Conservation (phyloP, 2,113 vertebrate genomes). For the Phaethornis superciliosus region DNA sequence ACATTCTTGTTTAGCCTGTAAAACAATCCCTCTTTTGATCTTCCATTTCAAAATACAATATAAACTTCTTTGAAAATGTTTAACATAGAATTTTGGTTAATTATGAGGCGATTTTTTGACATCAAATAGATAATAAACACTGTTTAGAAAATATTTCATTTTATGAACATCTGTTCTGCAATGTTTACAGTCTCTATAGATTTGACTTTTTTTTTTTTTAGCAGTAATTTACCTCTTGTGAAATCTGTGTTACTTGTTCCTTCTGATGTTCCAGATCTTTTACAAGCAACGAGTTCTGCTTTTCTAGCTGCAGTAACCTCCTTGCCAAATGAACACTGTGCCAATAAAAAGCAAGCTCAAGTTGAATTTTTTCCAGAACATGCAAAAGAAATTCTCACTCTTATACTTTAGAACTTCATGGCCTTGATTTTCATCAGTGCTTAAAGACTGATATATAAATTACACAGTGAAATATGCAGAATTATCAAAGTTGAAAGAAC, state of each 20-base stretch:
- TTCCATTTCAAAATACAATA: constrained; percentile 54
- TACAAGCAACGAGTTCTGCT: constrained; percentile 89
- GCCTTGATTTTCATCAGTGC: not conserved
- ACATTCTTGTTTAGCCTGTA: constrained; percentile 65
- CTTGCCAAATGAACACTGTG: constrained; percentile 95
- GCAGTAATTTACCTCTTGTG: constrained; percentile 86
- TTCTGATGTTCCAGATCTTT: constrained; percentile 90
- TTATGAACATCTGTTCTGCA: constrained; percentile 40
- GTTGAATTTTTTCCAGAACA: constrained; percentile 45
- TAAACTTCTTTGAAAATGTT: constrained; percentile 53
- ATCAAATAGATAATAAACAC: constrained; percentile 46
- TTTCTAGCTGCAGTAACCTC: constrained; percentile 93
- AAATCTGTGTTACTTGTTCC: constrained; percentile 82
- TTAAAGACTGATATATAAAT: constrained; percentile 36
- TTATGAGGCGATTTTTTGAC: constrained; percentile 32
- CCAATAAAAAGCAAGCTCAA: constrained; percentile 62
- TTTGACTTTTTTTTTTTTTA: constrained; percentile 21
- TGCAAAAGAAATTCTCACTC: constrained; percentile 23
- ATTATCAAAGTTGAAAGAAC: not conserved
- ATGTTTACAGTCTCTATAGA: constrained; percentile 8
- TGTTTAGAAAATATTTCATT: constrained; percentile 51
- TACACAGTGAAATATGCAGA: not conserved
- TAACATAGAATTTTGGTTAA: constrained; percentile 39
- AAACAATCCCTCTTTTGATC: constrained; percentile 67
- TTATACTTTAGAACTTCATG: not conserved